Base-by-base conservation (phyloP, 2,888 invertebrate genomes). In the Ernsta delagoae region DNA sequence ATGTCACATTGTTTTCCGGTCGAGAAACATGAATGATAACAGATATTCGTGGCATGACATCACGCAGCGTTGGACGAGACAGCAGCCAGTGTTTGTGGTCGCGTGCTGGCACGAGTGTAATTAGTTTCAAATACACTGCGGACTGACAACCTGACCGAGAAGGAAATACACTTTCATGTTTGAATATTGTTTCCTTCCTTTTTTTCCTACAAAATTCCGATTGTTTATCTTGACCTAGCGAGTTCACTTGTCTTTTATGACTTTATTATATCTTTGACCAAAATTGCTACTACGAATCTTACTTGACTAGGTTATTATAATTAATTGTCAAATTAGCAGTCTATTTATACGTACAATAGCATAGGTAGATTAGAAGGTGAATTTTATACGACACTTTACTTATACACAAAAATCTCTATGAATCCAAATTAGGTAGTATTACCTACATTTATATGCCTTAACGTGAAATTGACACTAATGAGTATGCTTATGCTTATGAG, bases 91-190 rank as follows among this genome's bases (percentile, higher is more conserved):
- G 24, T 39, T 65, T 59, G 59, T 8, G 65, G 65, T 62, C 68
- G 68, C 62, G 61, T 68, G 57, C 48, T 24, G 48, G 48, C 48
- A 65, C 56, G 54, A 39, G 41, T n/a, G 68, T 68, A 68, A 62
- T 68, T 68, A 57, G 12, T 57, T 59, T 53, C 53, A 64, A 69
- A 69, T 59, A 59, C 62, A 69, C 59, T 48, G 11, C 11, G 8
- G 41, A 69, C 50, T 6, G 59, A 64, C 63, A 45, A 48, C 43
- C 45, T 45, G n/a, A 12, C 12, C 41, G 59, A 59, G 39, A 12
- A 59, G 59, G 4, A 4, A 5, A 24, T 24, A 24, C 24, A 24
- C 24, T 8, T 6, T 11, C n/a, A 31, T 36, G 31, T 56, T 56
- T 34, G 8, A n/a, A 36, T 34, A 39, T 39, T 39, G 39, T 7